phyloP scores from a whole-genome alignment of 2,797 vertebrate species.

The Thamnophis elegans region DNA sequence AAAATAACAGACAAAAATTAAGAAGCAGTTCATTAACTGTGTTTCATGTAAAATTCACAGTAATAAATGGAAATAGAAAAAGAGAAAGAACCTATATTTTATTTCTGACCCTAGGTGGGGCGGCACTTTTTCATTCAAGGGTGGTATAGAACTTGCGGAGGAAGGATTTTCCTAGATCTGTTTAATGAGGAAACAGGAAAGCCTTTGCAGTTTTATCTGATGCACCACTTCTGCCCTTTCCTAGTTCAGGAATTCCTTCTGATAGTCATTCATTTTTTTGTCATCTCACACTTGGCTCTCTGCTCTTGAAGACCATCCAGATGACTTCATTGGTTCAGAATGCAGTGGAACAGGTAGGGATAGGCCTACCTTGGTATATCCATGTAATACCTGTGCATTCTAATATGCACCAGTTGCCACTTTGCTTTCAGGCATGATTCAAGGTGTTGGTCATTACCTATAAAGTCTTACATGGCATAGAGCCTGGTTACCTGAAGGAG shows the following conservation, averaged over 20 bases:
- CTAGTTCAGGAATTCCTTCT: neutral
- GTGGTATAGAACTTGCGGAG: neutral
- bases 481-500: neutral
- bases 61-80: neutral
- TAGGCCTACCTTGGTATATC: neutral
- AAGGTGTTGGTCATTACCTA: neutral
- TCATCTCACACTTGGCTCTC: neutral
- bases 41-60: conserved; percentile 12
- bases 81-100: neutral
- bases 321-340: neutral
- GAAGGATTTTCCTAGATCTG: neutral
- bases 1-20: neutral
- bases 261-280: neutral
- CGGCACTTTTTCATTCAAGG: neutral
- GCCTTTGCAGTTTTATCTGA: neutral
- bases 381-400: neutral
- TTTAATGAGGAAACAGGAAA: neutral
- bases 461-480: neutral
- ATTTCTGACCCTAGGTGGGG: neutral
- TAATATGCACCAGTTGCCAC: neutral
- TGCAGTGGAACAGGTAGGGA: neutral
- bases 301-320: neutral
- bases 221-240: neutral
- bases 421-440: neutral
- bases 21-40: conserved; percentile 19